Evolutionary conservation across 2,113 vertebrate species (phyloP), one percentile per base, ranked within the genome.

Genomic region (Kobus ellipsiprymnus): DNA sequence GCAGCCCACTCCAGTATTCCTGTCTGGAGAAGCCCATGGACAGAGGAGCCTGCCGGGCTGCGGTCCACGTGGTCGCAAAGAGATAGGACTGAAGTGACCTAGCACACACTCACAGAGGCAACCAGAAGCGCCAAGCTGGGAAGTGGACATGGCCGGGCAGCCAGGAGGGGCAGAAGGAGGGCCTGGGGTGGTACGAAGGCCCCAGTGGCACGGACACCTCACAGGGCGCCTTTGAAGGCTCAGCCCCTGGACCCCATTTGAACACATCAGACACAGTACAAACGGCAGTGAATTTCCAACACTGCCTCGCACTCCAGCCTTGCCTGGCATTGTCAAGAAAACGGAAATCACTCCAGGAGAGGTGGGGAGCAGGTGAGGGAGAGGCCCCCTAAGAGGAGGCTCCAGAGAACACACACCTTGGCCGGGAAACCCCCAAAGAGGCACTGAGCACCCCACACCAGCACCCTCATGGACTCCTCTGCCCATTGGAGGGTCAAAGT

Each of bases 241-340:
- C 7, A 48, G 10, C 50, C 44, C n/a, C 44, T 1, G 15, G 44
- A 3, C 55, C 7, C 12, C 7, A 4, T 30, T 27, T 67, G 81
- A 55, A 44, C 40, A 2, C 60, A 7, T 15, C 16, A 50, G 62
- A 7, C 10, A 85, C 52, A 0, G 3, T 0, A 8, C 19, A 27
- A 77, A 54, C 1, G 15, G 7, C 55, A 6, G 0, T 0, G 5
- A 5, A 40, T 36, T 27, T 29, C 10, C 2, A 29, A 0, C 0
- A 12, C 88, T 16, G 29, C 48, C 54, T 67, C 7, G 0, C 48
- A 52, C 36, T 8, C 36, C 21, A 17, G 23, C 59, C 48, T 27
- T 36, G 55, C 62, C 50, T 3, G 1, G 21, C 13, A 11, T 21
- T 80, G 71, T 12, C 25, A 19, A 14, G 44, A 59, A 74, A 77